phyloP scores from a whole-genome alignment of 2,797 vertebrate genomes.

The Chelonia mydas region DNA sequence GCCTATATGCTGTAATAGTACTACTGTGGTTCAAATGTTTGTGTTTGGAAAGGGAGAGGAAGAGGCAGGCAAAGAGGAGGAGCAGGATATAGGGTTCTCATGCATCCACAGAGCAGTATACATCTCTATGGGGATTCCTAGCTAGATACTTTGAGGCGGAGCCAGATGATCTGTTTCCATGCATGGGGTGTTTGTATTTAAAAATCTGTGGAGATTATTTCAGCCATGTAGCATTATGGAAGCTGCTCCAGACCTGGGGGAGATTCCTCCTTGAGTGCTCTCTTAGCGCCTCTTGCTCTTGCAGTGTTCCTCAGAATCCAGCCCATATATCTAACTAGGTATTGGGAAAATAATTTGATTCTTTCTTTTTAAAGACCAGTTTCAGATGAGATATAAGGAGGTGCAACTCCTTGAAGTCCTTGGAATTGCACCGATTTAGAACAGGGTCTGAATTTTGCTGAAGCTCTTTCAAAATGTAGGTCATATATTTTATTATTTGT shows the following conservation, averaged over 20 bases:
- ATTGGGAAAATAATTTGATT: not conserved
- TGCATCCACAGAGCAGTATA: not conserved
- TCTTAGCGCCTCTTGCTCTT: not conserved
- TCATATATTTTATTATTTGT: not conserved
- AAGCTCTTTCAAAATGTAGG: not conserved
- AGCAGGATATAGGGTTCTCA: constrained; percentile 6
- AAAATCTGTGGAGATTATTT: constrained; percentile 7
- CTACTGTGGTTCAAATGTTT: constrained; percentile 18
- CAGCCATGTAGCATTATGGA: not conserved
- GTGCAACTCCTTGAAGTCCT: not conserved
- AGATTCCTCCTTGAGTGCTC: not conserved
- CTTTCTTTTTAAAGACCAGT: not conserved
- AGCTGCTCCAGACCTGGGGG: not conserved
- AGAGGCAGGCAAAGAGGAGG: not conserved
- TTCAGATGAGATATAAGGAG: not conserved
- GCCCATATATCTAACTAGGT: not conserved
- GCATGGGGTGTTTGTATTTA: not conserved
- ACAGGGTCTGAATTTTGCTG: constrained; percentile 20
- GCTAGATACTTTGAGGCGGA: not conserved
- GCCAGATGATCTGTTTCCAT: constrained; percentile 13
- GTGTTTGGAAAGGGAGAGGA: not conserved
- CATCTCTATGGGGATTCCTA: not conserved
- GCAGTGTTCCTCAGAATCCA: not conserved
- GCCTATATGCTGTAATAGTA: constrained; percentile 39
- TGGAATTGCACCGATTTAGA: not conserved